Base-by-base conservation (phyloP, 2,888 invertebrate species). In the Ramazzottius varieornatus region DNA sequence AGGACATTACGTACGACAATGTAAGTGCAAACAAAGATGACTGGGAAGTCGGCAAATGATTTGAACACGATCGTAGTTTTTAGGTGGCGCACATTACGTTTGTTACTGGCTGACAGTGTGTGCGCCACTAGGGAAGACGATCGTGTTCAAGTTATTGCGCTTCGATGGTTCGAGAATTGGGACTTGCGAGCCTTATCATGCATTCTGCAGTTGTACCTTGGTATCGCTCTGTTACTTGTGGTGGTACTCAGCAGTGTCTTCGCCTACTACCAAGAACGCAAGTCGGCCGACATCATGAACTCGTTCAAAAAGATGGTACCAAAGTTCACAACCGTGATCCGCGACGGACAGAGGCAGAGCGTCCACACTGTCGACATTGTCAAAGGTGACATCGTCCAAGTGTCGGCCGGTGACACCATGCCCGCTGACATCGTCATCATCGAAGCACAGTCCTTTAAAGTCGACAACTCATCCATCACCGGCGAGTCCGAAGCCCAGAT, bases 381-480 rank as follows among this genome's bases (percentile, higher is more conserved):
- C 4, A 71, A 76, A 32, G 80, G 79, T 65, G 80, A 80, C 71
- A 72, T 80, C 65, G 74, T 79, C 33, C 78, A 79, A 33, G 76
- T 80, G 66, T 79, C 79, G 69, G 78, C 78, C 70, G 80, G 80
- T 66, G 79, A 80, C 71, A 72, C 79, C 65, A 76, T 82, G 4
- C 82, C 82, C 1, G 82, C 82, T 46, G 82, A 82, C 71, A 75
- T 82, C 67, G 75, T 82, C 66, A 74, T 82, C 67, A 75, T 82
- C 66, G 72, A 73, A 64, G 78, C 79, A 16, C 76, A 78, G 68
- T 77, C 79, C 33, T 81, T 82, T 72, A 82, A 82, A 76, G 68
- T 68, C 13, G 69, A 69, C 63, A 69, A 69, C 63, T 69, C 69
- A n/a, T 69, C 69, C 13, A 33, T 69, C n/a, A 69, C 69, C 1